A percentile compares a stretch with the other conserved stretches of the same genome.
These are phyloP conservation scores for Limnephilus lunatus DNA, from an alignment of 2,888 invertebrate species.

Conservation along the genomic window DNA sequence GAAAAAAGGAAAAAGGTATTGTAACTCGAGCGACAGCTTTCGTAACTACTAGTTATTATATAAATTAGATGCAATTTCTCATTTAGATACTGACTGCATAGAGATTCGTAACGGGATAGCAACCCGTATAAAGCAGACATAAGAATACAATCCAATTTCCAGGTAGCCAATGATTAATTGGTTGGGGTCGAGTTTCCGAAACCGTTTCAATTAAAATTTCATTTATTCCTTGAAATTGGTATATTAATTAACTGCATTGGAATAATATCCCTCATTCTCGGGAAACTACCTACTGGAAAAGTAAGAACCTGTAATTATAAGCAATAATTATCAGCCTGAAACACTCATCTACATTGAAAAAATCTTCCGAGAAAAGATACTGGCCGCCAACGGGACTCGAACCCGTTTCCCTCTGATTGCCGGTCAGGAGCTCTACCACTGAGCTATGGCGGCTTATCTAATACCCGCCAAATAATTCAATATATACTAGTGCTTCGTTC, in stretches of 20 bases:
- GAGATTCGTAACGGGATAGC: neutral
- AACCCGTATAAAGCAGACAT: neutral
- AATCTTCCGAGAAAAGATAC: too few relatives aligned
- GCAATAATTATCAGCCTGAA: too few relatives aligned
- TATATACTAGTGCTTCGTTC: too few relatives aligned
- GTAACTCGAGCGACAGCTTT: too few relatives aligned
- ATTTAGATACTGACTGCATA: neutral
- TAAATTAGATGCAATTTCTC: neutral
- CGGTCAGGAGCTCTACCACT: too few relatives aligned
- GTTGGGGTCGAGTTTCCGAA: neutral
- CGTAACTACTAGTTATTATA: neutral
- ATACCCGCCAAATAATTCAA: too few relatives aligned
- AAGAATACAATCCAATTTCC: neutral
- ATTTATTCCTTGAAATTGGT: neutral
- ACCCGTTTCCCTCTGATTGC: too few relatives aligned
- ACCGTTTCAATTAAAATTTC: neutral
- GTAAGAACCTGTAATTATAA: neutral
- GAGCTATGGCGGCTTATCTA: too few relatives aligned
- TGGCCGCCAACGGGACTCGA: too few relatives aligned
- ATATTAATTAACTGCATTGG: neutral
- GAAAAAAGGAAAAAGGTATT: neutral
- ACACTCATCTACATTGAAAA: too few relatives aligned
- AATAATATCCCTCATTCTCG: neutral
- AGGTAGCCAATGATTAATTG: constrained; percentile 5
- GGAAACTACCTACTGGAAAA: neutral